Percentiles rank a stretch among this genome's conserved stretches.
Evolutionary conservation across 2,113 vertebrate species (phyloP).

Genomic region (Sigmodon hispidus): DNA sequence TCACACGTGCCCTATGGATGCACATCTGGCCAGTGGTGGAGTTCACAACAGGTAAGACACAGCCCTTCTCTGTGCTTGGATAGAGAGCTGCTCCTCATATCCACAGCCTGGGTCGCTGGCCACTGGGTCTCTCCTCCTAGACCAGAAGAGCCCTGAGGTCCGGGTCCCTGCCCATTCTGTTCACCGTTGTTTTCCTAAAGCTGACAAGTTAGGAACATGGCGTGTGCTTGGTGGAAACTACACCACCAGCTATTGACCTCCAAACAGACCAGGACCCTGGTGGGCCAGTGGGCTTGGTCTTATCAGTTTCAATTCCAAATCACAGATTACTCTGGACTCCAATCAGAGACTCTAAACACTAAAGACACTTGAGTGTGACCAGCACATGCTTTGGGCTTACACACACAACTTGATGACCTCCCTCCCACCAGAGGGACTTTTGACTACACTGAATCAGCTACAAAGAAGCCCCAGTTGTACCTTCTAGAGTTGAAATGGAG

Average conservation of each 20-base stretch:
- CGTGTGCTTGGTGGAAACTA: neutral
- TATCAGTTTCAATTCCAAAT: neutral
- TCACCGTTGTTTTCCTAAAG: neutral
- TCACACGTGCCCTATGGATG: neutral
- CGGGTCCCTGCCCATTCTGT: neutral
- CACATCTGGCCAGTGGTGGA: neutral
- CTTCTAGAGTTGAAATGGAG: neutral
- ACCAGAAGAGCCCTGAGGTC: neutral
- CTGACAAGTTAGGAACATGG: neutral
- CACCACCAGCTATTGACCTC: neutral
- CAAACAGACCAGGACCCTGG: neutral
- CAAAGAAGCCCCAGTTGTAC: no score
- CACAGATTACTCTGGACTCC: neutral
- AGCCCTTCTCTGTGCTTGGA: neutral
- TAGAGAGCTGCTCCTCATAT: neutral
- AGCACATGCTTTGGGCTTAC: neutral
- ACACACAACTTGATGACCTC: neutral
- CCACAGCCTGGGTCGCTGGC: no score
- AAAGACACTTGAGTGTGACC: neutral
- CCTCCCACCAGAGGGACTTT: neutral
- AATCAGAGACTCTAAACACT: neutral
- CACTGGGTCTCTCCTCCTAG: neutral
- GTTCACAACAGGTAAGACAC: neutral
- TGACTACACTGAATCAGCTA: neutral
- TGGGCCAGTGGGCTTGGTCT: rapidly evolving